A percentile compares a stretch with the other conserved stretches of the same genome.
phyloP scores from a whole-genome alignment of 2,113 vertebrate species.

The Danionella cerebrum region DNA sequence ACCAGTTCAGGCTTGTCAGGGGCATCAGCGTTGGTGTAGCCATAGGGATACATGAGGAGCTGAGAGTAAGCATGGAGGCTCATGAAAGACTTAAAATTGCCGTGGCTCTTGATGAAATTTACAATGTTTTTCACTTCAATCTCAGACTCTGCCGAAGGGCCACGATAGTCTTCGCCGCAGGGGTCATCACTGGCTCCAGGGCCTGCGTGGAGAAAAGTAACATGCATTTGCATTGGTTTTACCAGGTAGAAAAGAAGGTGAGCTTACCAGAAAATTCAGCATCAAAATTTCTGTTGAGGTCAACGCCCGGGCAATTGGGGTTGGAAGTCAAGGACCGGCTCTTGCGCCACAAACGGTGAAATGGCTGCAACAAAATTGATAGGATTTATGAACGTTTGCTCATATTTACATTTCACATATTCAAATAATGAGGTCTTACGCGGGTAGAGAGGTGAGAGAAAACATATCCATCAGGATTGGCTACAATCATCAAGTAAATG shows the following conservation, averaged over 20 bases:
- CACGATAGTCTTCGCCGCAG: slow-evolving; percentile 71
- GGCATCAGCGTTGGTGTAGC: slow-evolving; percentile 46
- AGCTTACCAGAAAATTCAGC: slow-evolving; percentile 76
- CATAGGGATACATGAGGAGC: slow-evolving; percentile 83
- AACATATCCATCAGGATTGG: slow-evolving; percentile 84
- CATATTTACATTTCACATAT: no score
- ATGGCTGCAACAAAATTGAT: no score
- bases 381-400: no score
- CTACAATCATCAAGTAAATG: slow-evolving; percentile 79
- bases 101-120: slow-evolving; percentile 67
- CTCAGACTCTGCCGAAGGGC: slow-evolving; percentile 72
- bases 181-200: slow-evolving; percentile 69
- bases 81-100: slow-evolving; percentile 76
- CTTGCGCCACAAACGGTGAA: slow-evolving; percentile 87
- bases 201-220: slow-evolving; percentile 57
- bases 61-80: slow-evolving; percentile 87
- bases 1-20: slow-evolving; percentile 72
- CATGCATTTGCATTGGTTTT: no score
- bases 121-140: slow-evolving; percentile 74
- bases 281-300: slow-evolving; percentile 90
- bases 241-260: no score
- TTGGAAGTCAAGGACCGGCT: slow-evolving; percentile 65
- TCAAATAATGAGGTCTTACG: background rate
- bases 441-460: slow-evolving; percentile 70
- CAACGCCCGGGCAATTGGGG: slow-evolving; percentile 67